Percentiles rank a stretch among this genome's conserved stretches.
Conservation (phyloP, 2,797 vertebrate genomes). For the Borostomias antarcticus region DNA sequence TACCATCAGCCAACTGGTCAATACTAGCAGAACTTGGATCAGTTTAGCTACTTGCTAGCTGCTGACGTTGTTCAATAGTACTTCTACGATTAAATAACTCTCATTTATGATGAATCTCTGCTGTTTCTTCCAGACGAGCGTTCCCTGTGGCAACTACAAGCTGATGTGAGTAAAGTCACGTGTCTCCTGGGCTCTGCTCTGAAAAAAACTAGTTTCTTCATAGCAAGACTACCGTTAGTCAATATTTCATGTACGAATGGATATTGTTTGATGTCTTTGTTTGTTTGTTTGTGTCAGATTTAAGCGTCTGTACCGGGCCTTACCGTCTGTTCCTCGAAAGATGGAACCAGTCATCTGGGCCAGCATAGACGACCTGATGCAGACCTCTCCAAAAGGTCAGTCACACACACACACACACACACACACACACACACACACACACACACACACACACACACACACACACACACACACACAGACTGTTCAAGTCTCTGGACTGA, state of each 20-base stretch:
- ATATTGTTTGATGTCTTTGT: not conserved
- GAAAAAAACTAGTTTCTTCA: too few relatives aligned
- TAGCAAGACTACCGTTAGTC: too few relatives aligned
- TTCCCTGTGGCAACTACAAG: constrained; percentile 2
- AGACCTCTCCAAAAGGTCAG: constrained; percentile 58
- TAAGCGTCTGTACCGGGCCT: constrained; percentile 40
- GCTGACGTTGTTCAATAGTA: too few relatives aligned
- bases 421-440: constrained; percentile 7
- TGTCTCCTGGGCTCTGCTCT: too few relatives aligned
- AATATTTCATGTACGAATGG: too few relatives aligned
- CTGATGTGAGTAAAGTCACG: constrained; percentile 24
- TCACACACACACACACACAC: constrained; percentile 15
- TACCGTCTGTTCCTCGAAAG: constrained; percentile 27
- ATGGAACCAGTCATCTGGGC: constrained; percentile 54
- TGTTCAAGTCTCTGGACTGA: too few relatives aligned
- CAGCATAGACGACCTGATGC: constrained; percentile 45
- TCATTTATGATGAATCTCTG: too few relatives aligned
- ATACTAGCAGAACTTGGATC: not conserved
- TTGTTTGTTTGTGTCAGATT: constrained; percentile 45
- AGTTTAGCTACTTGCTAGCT: too few relatives aligned
- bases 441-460: not conserved
- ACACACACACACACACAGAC: not conserved
- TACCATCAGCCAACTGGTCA: constrained; percentile 22
- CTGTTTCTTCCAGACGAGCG: not conserved
- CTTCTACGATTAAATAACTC: too few relatives aligned